Base-by-base conservation (phyloP, 2,797 vertebrate species). In the Sylvilagus floridanus region DNA sequence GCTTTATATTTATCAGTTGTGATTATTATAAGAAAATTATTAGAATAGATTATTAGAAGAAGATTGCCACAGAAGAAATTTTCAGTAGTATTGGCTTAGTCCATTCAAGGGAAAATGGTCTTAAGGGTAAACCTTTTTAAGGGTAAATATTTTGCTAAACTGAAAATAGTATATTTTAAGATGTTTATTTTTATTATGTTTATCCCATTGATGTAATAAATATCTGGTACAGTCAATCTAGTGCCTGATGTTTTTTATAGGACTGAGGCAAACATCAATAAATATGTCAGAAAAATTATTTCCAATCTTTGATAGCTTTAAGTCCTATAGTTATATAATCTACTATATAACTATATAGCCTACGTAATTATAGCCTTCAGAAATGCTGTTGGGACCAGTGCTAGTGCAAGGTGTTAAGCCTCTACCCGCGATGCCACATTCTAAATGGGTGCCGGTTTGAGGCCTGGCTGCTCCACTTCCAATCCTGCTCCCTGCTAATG, bases 181-280 rank as follows among this genome's bases (percentile, higher is more conserved):
- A 66, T 66, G 1, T 85, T 81, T 83, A 72, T 62, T 7, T 42
- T 42, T 42, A 42, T 69, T 5, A 37, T 22, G n/a, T 32, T 88
- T 37, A 84, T 75, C 42, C 81, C 11, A n/a, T 77, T 86, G 35
- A 62, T 69, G 87, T 90, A 82, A 57, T 75, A 90, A 76, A 26
- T 52, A 75, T 63, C 77, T 65, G 22, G 22, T 35, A 76, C 42
- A 88, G 73, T 88, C 35, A 77, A 69, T 5, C 1, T 9, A 3
- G 19, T 30, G 13, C 4, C 22, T 77, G 16, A n/a, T 17, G 30
- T 50, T 86, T 88, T 79, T 78, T 47, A 47, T 54, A 69, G 7
- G 42, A 83, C 86, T 75, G 21, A 84, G 77, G 8, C 5, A 7
- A 47, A 63, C 4, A 66, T 65, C 19, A 71, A 32, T 71, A 76